Evolutionary conservation across 2,888 invertebrate genomes (phyloP), one percentile per base, ranked within the genome.

Genomic region (Hymenopus coronatus): DNA sequence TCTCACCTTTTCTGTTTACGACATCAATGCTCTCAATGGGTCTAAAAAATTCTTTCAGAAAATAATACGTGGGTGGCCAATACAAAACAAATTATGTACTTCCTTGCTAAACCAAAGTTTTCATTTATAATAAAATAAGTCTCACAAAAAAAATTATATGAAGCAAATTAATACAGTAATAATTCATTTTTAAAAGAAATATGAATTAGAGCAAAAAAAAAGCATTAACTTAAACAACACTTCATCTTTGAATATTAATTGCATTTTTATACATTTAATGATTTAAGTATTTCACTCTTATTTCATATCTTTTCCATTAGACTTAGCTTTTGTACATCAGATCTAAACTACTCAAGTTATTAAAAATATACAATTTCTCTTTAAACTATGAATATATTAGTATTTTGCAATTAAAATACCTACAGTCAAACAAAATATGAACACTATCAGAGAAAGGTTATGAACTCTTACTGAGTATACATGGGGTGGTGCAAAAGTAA

Each of bases 41-140:
- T 87, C 87, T 87, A 87, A 82, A 87, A 87, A 87, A 12, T 87
- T 70, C 33, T 87, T 87, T 20, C 14, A 82, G 28, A 28, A 87
- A 86, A 81, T 25, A 87, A 87, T n/a, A 82, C 27, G 15, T 46
- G 86, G 87, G 87, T 87, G 87, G 87, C 87, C 87, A 87, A 27
- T 33, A 87, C 7, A 28, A 81, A 86, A 46, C 54, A 70, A 70
- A 70, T 70, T 25, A 70, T 70, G 20, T 70, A 70, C 20, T 20
- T 20, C 54, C 25, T 6, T 70, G 54, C 25, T 70, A 70, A 40
- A 70, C 20, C 25, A 70, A 70, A 70, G 25, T 20, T 70, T 70
- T 70, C 20, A 70, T 70, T 70, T 70, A 15, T 70, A 70, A 20
- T 25, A 70, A 20, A 70, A 8, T 25, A 70, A 20, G 14, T 70